These are phyloP conservation scores for Siniperca undulata DNA, from an alignment of 2,797 vertebrate species.

Conservation along the genomic window DNA sequence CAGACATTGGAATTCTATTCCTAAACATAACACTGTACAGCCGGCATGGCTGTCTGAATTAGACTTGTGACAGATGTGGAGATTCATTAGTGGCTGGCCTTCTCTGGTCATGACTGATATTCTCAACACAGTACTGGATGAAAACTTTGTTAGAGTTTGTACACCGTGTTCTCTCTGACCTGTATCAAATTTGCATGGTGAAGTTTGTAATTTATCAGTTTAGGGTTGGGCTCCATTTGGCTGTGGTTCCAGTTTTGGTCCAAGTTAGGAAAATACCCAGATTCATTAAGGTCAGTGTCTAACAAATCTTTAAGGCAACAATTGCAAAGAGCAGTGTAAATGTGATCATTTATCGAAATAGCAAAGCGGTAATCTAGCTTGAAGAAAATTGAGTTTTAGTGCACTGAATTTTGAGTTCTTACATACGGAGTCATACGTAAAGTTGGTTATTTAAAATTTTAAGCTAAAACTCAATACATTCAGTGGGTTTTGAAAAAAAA, in stretches of 20 bases:
- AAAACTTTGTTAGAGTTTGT: conserved; percentile 30
- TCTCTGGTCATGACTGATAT: conserved; percentile 51
- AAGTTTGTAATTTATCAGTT: conserved; percentile 18
- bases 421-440: neutral
- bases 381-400: too few relatives aligned
- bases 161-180: conserved; percentile 28
- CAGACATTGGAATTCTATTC: conserved; percentile 74
- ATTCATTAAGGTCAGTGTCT: neutral
- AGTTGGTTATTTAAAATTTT: neutral
- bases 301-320: neutral
- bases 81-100: conserved; percentile 57
- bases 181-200: neutral
- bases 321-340: neutral
- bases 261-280: neutral
- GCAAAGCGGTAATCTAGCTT: neutral
- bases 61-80: conserved; percentile 64
- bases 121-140: neutral
- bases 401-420: neutral
- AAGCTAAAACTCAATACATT: neutral
- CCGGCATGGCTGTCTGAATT: conserved; percentile 55
- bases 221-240: neutral
- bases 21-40: conserved; percentile 71
- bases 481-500: neutral
- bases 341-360: neutral
- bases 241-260: neutral